Evolutionary conservation across 2,797 vertebrate species (phyloP), one percentile per base, ranked within the genome.

Genomic region (Rhabdomys pumilio): DNA sequence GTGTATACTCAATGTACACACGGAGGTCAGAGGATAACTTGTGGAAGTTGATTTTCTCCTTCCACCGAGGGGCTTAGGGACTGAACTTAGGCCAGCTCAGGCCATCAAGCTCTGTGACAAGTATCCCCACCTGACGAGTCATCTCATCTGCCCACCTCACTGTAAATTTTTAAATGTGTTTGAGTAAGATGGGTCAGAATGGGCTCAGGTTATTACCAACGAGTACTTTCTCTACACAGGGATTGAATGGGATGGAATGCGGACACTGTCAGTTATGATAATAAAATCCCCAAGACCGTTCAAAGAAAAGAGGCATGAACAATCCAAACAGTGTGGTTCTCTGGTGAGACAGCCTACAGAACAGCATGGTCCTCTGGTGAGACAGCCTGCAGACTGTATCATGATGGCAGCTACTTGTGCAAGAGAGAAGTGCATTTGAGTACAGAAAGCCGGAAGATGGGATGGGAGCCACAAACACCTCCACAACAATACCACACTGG

Each of bases 401-500:
- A 5, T 19, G 67, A 31, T 44, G n/a, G 10, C 0, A 0, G 53
- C n/a, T 9, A 41, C 53, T 38, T 44, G 4, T 2, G 24, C n/a
- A 73, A 73, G 85, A 73, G 24, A 55, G 53, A 38, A 53, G 44
- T 50, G 47, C 11, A 15, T 26, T 24, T 53, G 67, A 24, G 26
- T 47, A 53, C 63, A 50, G 20, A 15, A 38, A 75, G n/a, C n/a
- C 50, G 59, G 85, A 38, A 38, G 47, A 38, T 26, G 47, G 31
- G 47, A 9, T 8, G 6, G 11, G 84, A 24, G 31, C 29, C 47
- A 55, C 50, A 26, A 55, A n/a, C 34, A 29, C 65, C 26, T 15
- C 31, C 41, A 34, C 41, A 22, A 2, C 47, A 13, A 20, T 31
- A n/a, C 0, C 61, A 50, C 83, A n/a, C 24, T 2, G 69, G 53